Conservation (phyloP, 2,797 vertebrate species). For the Diceros bicornis region DNA sequence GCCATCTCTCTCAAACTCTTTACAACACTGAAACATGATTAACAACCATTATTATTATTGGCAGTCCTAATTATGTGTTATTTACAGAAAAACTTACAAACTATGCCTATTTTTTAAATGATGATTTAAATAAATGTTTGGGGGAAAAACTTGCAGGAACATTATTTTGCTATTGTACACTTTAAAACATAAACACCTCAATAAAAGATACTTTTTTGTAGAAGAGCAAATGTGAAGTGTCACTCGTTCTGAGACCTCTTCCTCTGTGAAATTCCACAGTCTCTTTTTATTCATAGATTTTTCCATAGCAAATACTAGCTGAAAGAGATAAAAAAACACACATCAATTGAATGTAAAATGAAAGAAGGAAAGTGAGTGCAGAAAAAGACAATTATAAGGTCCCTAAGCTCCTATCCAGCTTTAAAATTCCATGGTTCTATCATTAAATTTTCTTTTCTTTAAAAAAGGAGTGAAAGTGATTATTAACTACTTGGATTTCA, state of each 20-base stretch:
- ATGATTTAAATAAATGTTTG: background rate
- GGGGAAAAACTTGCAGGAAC: background rate
- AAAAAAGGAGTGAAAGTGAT: slow-evolving; percentile 18
- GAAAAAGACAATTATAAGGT: slow-evolving; percentile 28
- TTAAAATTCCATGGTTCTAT: background rate
- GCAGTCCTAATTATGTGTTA: background rate
- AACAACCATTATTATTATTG: background rate
- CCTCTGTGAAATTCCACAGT: slow-evolving; percentile 93
- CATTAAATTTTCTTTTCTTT: background rate
- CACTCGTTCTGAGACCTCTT: slow-evolving; percentile 94
- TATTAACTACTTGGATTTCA: background rate
- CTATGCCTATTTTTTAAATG: background rate
- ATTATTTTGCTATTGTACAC: background rate
- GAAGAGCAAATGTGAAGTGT: slow-evolving; percentile 95
- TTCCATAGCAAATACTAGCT: slow-evolving; percentile 96
- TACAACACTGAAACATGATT: background rate
- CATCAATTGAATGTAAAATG: slow-evolving; percentile 45
- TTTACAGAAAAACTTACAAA: slow-evolving; percentile 30
- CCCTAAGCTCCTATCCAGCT: background rate
- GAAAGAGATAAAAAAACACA: slow-evolving; percentile 63
- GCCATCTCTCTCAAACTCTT: background rate
- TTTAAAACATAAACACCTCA: slow-evolving; percentile 40
- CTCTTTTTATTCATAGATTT: slow-evolving; percentile 92
- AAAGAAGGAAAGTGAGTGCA: background rate
- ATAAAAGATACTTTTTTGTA: slow-evolving; percentile 97